These are phyloP conservation scores for Dendrophyllia cribrosa DNA, from an alignment of 64 coral and sea anemone species.

Conservation along the genomic window DNA sequence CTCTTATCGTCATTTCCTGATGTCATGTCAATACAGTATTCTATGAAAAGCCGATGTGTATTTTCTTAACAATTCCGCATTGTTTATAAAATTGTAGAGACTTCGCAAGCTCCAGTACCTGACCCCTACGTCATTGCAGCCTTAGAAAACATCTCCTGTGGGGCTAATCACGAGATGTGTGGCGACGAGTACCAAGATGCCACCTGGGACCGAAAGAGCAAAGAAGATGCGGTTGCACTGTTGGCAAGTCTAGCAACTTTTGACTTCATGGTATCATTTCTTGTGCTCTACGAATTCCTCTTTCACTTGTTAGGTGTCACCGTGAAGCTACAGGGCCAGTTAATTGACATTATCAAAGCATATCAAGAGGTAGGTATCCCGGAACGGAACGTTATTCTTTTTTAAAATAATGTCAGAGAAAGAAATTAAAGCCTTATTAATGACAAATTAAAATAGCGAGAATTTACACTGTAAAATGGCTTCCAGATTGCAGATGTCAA, in stretches of 20 bases:
- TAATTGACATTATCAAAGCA: slow-evolving; percentile 57
- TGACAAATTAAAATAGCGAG: slow-evolving; percentile 19
- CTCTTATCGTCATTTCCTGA: too few species aligned
- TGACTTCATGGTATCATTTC: slow-evolving; percentile 72
- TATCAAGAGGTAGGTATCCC: slow-evolving; percentile 71
- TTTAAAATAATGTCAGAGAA: slow-evolving; percentile 20
- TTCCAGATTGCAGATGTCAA: slow-evolving; percentile 73
- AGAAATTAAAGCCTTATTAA: neutral
- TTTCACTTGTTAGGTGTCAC: slow-evolving; percentile 68
- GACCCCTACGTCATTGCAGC: too few species aligned
- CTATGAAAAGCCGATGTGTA: slow-evolving; percentile 10
- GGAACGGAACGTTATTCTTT: slow-evolving; percentile 37
- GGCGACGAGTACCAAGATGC: slow-evolving; percentile 54
- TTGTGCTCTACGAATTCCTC: slow-evolving; percentile 76
- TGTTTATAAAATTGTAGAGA: slow-evolving; percentile 43
- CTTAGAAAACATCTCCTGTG: too few species aligned
- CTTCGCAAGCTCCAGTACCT: slow-evolving; percentile 43
- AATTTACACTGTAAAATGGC: slow-evolving; percentile 44
- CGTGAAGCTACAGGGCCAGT: slow-evolving; percentile 63
- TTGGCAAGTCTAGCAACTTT: slow-evolving; percentile 73
- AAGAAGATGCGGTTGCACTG: slow-evolving; percentile 67
- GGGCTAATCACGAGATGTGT: neutral
- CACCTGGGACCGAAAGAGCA: slow-evolving; percentile 76
- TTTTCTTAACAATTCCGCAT: slow-evolving; percentile 45
- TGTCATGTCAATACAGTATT: too few species aligned